Percentiles rank a stretch among this genome's conserved stretches.
Conservation (phyloP, 2,888 invertebrate genomes). For the Terebella lapidaria region DNA sequence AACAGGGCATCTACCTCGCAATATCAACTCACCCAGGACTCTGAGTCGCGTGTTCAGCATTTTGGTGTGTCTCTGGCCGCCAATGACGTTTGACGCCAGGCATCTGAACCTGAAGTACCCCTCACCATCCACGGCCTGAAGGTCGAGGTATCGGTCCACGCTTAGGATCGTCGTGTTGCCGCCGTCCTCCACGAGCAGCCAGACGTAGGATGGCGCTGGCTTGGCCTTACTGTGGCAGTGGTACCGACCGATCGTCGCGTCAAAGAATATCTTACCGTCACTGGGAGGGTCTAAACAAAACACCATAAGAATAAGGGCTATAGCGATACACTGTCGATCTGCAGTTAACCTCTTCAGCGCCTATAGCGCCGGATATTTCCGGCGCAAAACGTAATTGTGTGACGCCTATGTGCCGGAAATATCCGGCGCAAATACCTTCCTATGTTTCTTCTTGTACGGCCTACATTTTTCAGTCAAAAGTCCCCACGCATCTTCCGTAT, state of each 20-base stretch:
- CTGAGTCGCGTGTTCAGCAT: slow-evolving; percentile 16
- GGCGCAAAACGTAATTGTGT: too few relatives aligned
- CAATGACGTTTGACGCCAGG: slow-evolving; percentile 16
- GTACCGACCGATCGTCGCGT: slow-evolving; percentile 12
- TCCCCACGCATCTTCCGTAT: too few relatives aligned
- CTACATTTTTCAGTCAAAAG: too few relatives aligned
- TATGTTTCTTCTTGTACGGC: too few relatives aligned
- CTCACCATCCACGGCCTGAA: slow-evolving; percentile 4
- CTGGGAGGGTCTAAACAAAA: slow-evolving; percentile 9
- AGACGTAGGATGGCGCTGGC: slow-evolving; percentile 11
- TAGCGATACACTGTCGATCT: not conserved
- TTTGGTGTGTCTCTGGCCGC: slow-evolving; percentile 12
- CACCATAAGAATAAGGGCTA: not conserved
- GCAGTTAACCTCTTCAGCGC: too few relatives aligned
- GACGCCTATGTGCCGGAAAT: too few relatives aligned
- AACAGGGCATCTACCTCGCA: not conserved
- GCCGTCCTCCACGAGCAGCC: slow-evolving; percentile 3
- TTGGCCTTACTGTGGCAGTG: slow-evolving; percentile 13
- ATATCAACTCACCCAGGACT: slow-evolving; percentile 11
- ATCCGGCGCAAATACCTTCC: too few relatives aligned
- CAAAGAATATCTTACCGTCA: slow-evolving; percentile 14
- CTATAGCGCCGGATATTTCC: too few relatives aligned
- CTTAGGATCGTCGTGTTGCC: slow-evolving; percentile 11
- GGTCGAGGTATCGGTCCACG: slow-evolving; percentile 14
- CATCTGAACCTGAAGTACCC: slow-evolving; percentile 19